phyloP scores from a whole-genome alignment of 2,888 invertebrate genomes.

The Tipula confusa region DNA sequence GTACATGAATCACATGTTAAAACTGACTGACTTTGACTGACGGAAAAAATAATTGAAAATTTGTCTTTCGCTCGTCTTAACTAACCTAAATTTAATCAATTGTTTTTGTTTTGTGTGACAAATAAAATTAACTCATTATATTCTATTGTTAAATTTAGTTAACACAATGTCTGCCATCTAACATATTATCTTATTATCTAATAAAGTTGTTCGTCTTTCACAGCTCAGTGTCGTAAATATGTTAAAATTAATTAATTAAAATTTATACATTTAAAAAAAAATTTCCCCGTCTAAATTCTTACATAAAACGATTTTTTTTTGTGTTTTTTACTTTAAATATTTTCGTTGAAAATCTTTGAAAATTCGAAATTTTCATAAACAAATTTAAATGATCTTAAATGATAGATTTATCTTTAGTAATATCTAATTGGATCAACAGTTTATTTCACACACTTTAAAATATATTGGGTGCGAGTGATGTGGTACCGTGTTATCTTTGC shows the following conservation, averaged over 20 bases:
- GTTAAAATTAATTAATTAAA: slow-evolving; percentile 25
- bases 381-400: slow-evolving; percentile 26
- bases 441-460: slow-evolving; percentile 20
- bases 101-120: neutral
- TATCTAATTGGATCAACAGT: slow-evolving; percentile 16
- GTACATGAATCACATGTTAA: neutral
- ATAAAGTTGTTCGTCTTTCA: neutral
- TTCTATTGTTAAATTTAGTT: neutral
- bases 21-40: neutral
- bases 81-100: neutral
- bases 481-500: neutral
- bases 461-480: neutral
- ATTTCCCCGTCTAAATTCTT: neutral
- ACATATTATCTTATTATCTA: neutral
- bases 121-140: neutral
- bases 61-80: neutral
- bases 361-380: neutral
- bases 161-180: neutral
- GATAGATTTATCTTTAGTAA: slow-evolving; percentile 26
- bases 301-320: neutral
- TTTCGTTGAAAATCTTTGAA: slow-evolving; percentile 13
- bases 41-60: neutral
- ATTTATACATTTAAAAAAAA: neutral
- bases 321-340: neutral
- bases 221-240: neutral